phyloP scores from a whole-genome alignment of 1,140 invertebrate species.

The Charaxes varanes region DNA sequence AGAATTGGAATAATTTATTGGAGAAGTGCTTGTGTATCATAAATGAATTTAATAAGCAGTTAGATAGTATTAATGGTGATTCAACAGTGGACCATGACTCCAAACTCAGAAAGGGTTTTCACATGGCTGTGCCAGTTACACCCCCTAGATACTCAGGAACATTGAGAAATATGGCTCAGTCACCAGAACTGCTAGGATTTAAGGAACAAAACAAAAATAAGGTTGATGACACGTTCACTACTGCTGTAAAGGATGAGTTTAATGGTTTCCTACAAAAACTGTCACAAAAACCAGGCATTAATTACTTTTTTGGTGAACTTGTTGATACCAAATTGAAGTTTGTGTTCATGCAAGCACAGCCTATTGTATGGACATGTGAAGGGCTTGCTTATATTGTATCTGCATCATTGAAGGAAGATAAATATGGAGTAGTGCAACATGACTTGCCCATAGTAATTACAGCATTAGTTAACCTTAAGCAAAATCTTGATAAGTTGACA shows the following conservation, averaged over 20 bases:
- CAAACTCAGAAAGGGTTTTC: conserved; percentile 24
- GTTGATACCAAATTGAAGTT: conserved; percentile 79
- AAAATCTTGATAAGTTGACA: conserved; percentile 81
- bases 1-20: conserved; percentile 84
- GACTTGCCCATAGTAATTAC: conserved; percentile 82
- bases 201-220: conserved; percentile 46
- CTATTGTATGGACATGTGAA: conserved; percentile 81
- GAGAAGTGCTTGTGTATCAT: conserved; percentile 76
- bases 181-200: conserved; percentile 35
- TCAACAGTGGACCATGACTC: conserved; percentile 35
- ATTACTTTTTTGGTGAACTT: conserved; percentile 82
- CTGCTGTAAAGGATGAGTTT: conserved; percentile 47
- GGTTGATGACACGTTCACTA: conserved; percentile 54
- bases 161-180: conserved; percentile 66
- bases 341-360: conserved; percentile 78
- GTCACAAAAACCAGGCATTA: conserved; percentile 77
- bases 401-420: conserved; percentile 83
- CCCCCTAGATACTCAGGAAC: conserved; percentile 39
- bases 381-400: conserved; percentile 80
- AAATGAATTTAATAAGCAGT: conserved; percentile 76
- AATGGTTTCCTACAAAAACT: conserved; percentile 49
- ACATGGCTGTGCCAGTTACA: conserved; percentile 26
- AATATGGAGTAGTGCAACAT: conserved; percentile 86
- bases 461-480: conserved; percentile 78
- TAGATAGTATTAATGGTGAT: conserved; percentile 74